Base-by-base conservation (phyloP, 2,113 vertebrate species). In the Anser brachyrhynchus region DNA sequence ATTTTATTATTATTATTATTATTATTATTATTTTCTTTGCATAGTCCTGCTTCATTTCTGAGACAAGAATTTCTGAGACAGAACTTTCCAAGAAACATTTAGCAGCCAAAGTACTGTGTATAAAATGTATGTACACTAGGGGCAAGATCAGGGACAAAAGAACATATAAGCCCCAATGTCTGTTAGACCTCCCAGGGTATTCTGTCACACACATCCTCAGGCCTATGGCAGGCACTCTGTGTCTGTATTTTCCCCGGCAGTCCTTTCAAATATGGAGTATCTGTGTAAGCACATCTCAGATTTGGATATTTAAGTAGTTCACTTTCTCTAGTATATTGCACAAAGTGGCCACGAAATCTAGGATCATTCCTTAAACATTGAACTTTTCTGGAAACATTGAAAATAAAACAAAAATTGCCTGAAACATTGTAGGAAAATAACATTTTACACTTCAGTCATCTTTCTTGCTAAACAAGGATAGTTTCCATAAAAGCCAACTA, bases 211-310 rank as follows among this genome's bases (percentile, higher is more conserved):
- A 7, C 6, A 37, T 83, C 28, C 4, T 44, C 33, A 39, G 22
- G 41, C 11, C 26, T 14, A 51, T 13, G 7, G 15, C 51, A 83
- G 13, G 5, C 33, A 59, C 6, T n/a, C 10, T 0, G 0, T 4
- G 7, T 69, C 10, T 43, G 13, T 12, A 43, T 10, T 13, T 75
- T 57, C 29, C 10, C 31, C 20, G 51, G 55, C 49, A 57, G 70
- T 64, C 18, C 18, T 71, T 13, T 43, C 10, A 23, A 66, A 20
- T 57, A 55, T 6, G 6, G 7, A 35, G 2, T 31, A 62, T 18
- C 13, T 17, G 9, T 1, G 1, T 49, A 61, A 41, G 20, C 4
- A 26, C n/a, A 55, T 49, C 6, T 21, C 39, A 80, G 22, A 39
- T 41, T 18, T 12, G 23, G 11, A 9, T 74, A 13, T 74, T 91